Conservation (phyloP, 92 coral and sea anemone species). For the Siderastrea radians region DNA sequence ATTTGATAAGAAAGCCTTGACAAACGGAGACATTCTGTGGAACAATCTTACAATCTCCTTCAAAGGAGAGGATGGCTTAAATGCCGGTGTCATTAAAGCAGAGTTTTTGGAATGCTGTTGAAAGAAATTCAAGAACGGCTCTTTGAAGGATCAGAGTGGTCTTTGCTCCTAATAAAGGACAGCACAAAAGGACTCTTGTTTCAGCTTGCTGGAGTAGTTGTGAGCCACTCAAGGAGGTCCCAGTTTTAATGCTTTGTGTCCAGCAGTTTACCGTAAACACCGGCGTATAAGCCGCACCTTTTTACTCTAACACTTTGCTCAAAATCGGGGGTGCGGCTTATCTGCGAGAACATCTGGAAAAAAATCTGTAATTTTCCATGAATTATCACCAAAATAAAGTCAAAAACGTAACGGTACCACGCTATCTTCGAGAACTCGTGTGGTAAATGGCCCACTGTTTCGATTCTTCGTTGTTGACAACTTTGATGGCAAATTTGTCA, state of each 20-base stretch:
- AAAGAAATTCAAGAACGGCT: slow-evolving; percentile 59
- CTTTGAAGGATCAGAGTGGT: slow-evolving; percentile 57
- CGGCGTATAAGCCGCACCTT: too few relatives aligned
- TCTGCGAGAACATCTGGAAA: too few relatives aligned
- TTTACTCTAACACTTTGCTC: too few relatives aligned
- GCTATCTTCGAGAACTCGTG: too few relatives aligned
- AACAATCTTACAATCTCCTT: slow-evolving; percentile 54
- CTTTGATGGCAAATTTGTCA: too few relatives aligned
- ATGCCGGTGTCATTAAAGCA: slow-evolving; percentile 68
- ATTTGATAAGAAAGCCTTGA: slow-evolving; percentile 64
- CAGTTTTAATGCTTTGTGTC: slow-evolving; percentile 55
- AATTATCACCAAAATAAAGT: too few relatives aligned
- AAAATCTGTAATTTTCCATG: too few relatives aligned
- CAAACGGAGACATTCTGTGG: slow-evolving; percentile 38
- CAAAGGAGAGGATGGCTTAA: slow-evolving; percentile 71
- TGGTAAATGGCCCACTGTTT: too few relatives aligned
- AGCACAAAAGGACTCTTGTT: slow-evolving; percentile 64
- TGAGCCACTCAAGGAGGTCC: slow-evolving; percentile 66
- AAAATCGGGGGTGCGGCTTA: too few relatives aligned
- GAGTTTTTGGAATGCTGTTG: slow-evolving; percentile 55
- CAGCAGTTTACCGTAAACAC: slow-evolving; percentile 70
- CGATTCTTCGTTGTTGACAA: too few relatives aligned
- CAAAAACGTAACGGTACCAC: too few relatives aligned
- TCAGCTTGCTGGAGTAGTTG: slow-evolving; percentile 60
- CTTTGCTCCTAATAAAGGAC: slow-evolving; percentile 63